Conservation (phyloP, 1,140 invertebrate genomes). For the Heliconius eleuchia region DNA sequence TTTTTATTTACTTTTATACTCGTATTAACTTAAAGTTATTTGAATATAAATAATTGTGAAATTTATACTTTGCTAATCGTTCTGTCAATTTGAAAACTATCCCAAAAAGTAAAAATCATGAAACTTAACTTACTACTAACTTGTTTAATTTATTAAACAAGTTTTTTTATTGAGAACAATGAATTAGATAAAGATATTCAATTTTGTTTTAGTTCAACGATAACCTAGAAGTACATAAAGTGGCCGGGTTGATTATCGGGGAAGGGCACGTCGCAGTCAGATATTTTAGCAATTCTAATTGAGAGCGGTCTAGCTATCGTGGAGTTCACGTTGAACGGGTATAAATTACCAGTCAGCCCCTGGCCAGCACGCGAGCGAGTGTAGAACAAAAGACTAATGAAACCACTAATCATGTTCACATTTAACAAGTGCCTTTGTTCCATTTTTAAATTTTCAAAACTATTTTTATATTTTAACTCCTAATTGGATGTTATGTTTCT, state of each 20-base stretch:
- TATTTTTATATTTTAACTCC: too few relatives aligned
- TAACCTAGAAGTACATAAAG: conserved; percentile 30
- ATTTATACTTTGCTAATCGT: background rate
- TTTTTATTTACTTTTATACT: too few relatives aligned
- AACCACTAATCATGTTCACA: conserved; percentile 47
- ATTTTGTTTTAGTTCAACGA: conserved; percentile 23
- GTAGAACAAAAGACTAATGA: conserved; percentile 41
- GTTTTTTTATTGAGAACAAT: too few relatives aligned
- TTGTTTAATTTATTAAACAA: background rate
- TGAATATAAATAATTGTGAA: background rate
- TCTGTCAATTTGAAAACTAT: background rate
- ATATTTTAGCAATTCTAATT: conserved; percentile 59
- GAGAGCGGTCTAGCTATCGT: conserved; percentile 33
- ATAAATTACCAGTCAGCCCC: conserved; percentile 38
- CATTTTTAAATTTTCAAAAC: background rate
- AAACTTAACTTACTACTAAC: background rate
- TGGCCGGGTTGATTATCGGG: conserved; percentile 31
- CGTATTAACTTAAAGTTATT: background rate
- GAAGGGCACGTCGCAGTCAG: conserved; percentile 40
- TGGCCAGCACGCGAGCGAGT: conserved; percentile 48
- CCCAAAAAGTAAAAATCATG: background rate
- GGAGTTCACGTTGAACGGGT: conserved; percentile 25
- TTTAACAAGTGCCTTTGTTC: conserved; percentile 22
- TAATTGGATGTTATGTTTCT: too few relatives aligned
- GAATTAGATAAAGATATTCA: too few relatives aligned